A percentile compares a stretch with the other conserved stretches of the same genome.
Conservation (phyloP, 2,888 invertebrate species). For the Idaea aversata region DNA sequence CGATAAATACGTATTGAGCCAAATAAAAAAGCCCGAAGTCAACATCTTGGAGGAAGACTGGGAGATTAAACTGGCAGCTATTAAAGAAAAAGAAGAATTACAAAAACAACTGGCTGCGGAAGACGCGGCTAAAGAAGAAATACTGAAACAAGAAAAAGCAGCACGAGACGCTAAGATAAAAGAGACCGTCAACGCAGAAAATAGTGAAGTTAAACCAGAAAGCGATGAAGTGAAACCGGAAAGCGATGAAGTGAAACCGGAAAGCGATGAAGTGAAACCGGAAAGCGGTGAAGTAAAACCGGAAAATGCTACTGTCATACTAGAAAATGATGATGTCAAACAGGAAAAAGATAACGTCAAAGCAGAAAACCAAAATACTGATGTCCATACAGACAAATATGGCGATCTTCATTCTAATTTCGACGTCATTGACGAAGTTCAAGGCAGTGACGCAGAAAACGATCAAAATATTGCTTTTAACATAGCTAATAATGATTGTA, state of each 20-base stretch:
- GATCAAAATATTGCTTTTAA: background rate
- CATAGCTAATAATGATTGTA: background rate
- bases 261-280: background rate
- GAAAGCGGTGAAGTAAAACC: background rate
- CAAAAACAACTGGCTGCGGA: background rate
- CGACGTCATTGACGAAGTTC: background rate
- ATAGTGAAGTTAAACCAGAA: background rate
- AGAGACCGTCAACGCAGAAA: background rate
- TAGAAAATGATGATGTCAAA: background rate
- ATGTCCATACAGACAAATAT: background rate
- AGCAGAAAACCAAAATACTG: background rate
- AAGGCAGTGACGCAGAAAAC: background rate
- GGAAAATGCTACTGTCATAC: background rate
- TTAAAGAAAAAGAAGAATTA: background rate
- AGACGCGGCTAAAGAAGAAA: background rate
- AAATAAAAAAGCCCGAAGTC: background rate
- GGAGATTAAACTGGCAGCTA: background rate
- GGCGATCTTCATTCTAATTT: background rate
- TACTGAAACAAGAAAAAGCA: background rate
- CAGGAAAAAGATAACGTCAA: background rate
- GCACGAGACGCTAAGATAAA: background rate
- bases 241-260: background rate
- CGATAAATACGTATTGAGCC: background rate
- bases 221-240: background rate
- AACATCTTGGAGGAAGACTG: conserved; percentile 1